phyloP scores from a whole-genome alignment of 1,140 invertebrate genomes.

The Neelides sp. region DNA sequence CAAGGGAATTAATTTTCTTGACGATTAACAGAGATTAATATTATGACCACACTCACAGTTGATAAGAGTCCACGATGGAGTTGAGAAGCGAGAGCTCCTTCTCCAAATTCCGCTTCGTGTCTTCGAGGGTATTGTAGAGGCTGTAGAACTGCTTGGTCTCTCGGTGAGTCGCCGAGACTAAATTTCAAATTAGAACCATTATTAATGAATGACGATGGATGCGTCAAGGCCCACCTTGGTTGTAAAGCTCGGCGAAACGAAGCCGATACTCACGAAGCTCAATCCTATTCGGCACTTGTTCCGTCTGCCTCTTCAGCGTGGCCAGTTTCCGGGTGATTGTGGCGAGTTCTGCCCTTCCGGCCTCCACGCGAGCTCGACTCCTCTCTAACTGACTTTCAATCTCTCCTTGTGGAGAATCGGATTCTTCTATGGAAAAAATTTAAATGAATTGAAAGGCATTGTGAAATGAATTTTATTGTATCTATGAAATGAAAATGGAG shows the following conservation, averaged over 20 bases:
- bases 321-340: constrained; percentile 72
- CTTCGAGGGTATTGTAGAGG: constrained; percentile 88
- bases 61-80: constrained; percentile 86
- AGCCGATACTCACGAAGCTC: constrained; percentile 91
- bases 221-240: constrained; percentile 56
- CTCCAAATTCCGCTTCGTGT: constrained; percentile 77
- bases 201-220: not conserved
- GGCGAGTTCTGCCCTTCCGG: constrained; percentile 52
- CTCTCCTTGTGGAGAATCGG: constrained; percentile 28
- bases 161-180: constrained; percentile 83
- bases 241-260: constrained; percentile 89
- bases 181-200: constrained; percentile 33
- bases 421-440: constrained; percentile 8
- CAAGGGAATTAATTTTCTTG: not conserved
- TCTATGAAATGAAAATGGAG: too few relatives aligned
- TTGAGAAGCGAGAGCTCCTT: constrained; percentile 85
- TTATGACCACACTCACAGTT: constrained; percentile 57
- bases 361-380: constrained; percentile 44
- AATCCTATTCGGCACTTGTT: constrained; percentile 78
- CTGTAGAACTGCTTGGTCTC: constrained; percentile 97
- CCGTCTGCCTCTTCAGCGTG: constrained; percentile 60
- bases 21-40: not conserved
- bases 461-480: too few relatives aligned
- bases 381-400: constrained; percentile 43
- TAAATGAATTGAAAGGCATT: too few relatives aligned